These are phyloP conservation scores for Teleogryllus oceanicus DNA, from an alignment of 2,888 invertebrate species.

Conservation along the genomic window DNA sequence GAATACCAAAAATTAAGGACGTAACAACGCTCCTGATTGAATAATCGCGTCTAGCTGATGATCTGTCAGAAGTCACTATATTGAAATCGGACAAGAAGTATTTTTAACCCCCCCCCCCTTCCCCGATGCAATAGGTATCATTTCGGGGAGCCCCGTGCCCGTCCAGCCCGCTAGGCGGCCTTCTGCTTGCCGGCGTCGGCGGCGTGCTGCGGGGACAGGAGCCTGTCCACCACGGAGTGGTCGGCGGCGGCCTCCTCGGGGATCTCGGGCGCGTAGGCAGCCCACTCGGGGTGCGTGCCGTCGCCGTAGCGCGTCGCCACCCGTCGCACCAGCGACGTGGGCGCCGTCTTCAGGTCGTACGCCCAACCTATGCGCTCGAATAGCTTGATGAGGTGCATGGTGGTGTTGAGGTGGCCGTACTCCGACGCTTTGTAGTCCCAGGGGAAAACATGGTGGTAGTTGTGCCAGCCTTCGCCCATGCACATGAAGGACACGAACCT, in stretches of 20 bases:
- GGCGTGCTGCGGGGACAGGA: too few species aligned
- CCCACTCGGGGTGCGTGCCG: slow-evolving; percentile 48
- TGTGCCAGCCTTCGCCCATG: slow-evolving; percentile 54
- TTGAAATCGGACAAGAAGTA: too few species aligned
- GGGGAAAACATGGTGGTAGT: slow-evolving; percentile 59
- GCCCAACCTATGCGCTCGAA: slow-evolving; percentile 75
- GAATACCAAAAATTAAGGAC: too few species aligned
- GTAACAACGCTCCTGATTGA: too few species aligned
- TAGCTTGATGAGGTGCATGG: slow-evolving; percentile 65
- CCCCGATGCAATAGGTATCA: too few species aligned
- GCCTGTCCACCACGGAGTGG: not conserved
- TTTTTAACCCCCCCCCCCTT: too few species aligned
- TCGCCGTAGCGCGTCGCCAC: slow-evolving; percentile 58
- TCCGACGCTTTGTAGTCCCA: slow-evolving; percentile 68
- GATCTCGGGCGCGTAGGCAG: not conserved
- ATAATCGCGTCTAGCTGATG: too few species aligned
- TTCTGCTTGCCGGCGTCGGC: too few species aligned
- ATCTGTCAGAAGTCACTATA: too few species aligned
- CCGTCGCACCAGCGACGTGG: slow-evolving; percentile 53
- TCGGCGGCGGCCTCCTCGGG: not conserved
- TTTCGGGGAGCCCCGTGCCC: too few species aligned
- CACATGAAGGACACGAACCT: slow-evolving; percentile 42
- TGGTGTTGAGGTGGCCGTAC: slow-evolving; percentile 60
- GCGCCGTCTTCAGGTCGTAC: slow-evolving; percentile 68
- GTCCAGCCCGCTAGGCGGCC: too few species aligned